Conservation (phyloP, 1,140 invertebrate species). For the Bacillus rossius region DNA sequence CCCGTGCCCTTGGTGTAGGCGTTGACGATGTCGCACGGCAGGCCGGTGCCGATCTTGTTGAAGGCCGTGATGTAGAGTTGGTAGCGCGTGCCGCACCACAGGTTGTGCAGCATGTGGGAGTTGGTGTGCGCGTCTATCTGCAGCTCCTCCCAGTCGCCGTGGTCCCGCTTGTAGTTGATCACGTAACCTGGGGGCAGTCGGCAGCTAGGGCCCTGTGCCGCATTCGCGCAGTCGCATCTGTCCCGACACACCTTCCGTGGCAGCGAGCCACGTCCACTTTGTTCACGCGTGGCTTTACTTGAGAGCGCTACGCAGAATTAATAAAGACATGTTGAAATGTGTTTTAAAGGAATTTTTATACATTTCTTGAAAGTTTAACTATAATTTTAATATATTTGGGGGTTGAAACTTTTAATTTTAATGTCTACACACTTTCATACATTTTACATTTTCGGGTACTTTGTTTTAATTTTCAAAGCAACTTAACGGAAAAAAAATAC, state of each 20-base stretch:
- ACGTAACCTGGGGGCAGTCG: conserved; percentile 76
- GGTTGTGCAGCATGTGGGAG: conserved; percentile 66
- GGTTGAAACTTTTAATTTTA: too few species aligned
- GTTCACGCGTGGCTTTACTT: too few species aligned
- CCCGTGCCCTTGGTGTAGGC: conserved; percentile 76
- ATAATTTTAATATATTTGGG: too few species aligned
- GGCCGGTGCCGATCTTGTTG: conserved; percentile 81
- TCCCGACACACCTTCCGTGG: neutral
- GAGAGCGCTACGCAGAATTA: too few species aligned
- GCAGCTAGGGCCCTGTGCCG: neutral
- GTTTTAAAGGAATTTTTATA: too few species aligned
- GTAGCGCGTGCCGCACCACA: conserved; percentile 85
- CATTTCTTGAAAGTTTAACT: too few species aligned
- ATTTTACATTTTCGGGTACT: too few species aligned
- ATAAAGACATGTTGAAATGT: too few species aligned
- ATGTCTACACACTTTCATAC: too few species aligned
- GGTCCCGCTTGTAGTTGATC: conserved; percentile 82
- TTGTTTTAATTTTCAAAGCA: too few species aligned
- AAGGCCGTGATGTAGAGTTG: conserved; percentile 84
- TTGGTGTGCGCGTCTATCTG: conserved; percentile 72
- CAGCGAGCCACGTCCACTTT: too few species aligned
- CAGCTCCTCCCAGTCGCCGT: conserved; percentile 82
- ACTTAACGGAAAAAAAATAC: too few species aligned
- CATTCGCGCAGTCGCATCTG: neutral
- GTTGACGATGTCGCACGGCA: conserved; percentile 80